Evolutionary conservation across 2,797 vertebrate species (phyloP).

Genomic region (Gymnodraco acuticeps): DNA sequence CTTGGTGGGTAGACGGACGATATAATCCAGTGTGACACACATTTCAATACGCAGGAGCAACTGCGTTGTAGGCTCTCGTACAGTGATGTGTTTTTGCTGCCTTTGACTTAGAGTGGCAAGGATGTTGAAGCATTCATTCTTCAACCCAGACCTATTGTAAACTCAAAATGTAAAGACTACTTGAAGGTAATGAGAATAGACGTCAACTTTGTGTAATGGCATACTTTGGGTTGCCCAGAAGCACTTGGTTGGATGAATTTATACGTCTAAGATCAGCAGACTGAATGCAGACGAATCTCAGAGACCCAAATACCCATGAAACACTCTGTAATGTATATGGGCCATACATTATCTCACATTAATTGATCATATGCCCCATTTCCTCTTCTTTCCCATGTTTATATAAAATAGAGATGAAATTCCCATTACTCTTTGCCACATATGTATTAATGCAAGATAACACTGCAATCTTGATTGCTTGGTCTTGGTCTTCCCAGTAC

Average conservation of each 20-base stretch:
- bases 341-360: too few relatives aligned
- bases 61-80: conserved; percentile 13
- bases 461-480: neutral
- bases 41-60: conserved; percentile 45
- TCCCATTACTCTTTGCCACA: neutral
- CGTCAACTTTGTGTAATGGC: conserved; percentile 12
- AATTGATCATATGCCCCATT: neutral
- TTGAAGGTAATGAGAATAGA: conserved; percentile 26
- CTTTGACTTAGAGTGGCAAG: conserved; percentile 36
- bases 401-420: neutral
- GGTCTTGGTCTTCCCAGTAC: neutral
- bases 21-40: conserved; percentile 60
- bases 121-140: conserved; percentile 31
- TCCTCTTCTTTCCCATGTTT: neutral
- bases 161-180: conserved; percentile 23
- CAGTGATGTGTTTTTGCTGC: conserved; percentile 29
- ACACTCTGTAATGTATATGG: neutral
- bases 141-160: conserved; percentile 36
- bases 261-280: neutral
- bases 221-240: conserved; percentile 1
- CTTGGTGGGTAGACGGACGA: conserved; percentile 41
- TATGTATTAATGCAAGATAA: neutral
- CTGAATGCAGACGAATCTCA: conserved; percentile 1
- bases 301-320: conserved; percentile 3
- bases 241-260: conserved; percentile 3